Evolutionary conservation across 2,888 invertebrate genomes (phyloP).

Genomic region (Archips crataeganus): DNA sequence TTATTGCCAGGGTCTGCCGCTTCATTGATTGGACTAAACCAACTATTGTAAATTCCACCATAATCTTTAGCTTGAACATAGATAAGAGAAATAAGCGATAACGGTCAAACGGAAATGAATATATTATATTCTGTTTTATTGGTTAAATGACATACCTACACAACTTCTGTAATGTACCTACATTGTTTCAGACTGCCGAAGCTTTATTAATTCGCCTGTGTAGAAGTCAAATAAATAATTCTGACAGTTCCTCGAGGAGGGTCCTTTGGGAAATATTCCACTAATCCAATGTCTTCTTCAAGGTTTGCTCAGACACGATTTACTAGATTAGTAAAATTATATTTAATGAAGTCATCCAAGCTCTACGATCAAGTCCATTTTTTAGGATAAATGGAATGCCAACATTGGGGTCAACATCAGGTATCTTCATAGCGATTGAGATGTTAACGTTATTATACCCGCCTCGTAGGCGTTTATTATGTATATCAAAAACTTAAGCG

Average conservation of each 20-base stretch:
- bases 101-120: slow-evolving; percentile 21
- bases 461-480: not conserved
- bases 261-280: no score
- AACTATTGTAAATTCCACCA: slow-evolving; percentile 17
- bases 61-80: slow-evolving; percentile 20
- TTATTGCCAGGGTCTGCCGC: slow-evolving; percentile 2
- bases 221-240: not conserved
- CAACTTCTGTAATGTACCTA: not conserved
- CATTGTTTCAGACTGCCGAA: not conserved
- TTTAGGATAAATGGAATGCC: no score
- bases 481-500: not conserved
- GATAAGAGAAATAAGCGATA: slow-evolving; percentile 22
- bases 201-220: not conserved
- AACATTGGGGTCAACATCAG: no score
- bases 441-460: not conserved
- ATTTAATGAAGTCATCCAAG: no score
- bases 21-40: not conserved
- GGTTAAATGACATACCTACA: slow-evolving; percentile 15
- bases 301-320: no score
- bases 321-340: no score
- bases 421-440: not conserved
- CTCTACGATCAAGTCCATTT: no score
- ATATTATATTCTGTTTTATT: slow-evolving; percentile 13
- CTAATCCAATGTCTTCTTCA: no score
- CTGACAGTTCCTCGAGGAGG: not conserved